phyloP scores from a whole-genome alignment of 2,888 invertebrate species.

The Netelia inedita region DNA sequence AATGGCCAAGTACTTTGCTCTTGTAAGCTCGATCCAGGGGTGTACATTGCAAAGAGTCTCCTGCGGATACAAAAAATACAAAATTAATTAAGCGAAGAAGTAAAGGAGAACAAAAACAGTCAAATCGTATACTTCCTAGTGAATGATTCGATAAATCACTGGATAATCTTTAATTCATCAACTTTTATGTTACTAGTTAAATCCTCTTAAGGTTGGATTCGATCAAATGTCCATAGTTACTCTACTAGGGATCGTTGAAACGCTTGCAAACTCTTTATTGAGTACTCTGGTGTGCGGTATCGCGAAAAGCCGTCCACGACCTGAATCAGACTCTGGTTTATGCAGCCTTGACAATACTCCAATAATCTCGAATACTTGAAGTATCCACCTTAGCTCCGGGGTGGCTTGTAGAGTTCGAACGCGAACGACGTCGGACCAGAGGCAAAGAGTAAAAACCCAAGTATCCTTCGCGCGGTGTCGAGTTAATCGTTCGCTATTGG shows the following conservation, averaged over 20 bases:
- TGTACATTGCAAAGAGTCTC: constrained; percentile 94
- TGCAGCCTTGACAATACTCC: constrained; percentile 76
- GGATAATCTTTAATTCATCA: no score
- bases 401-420: neutral
- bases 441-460: constrained; percentile 68
- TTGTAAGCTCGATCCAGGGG: constrained; percentile 98
- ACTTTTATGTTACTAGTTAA: no score
- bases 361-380: constrained; percentile 59
- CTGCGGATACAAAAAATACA: constrained; percentile 85
- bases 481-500: constrained; percentile 78
- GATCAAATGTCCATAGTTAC: no score
- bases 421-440: constrained; percentile 39
- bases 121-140: neutral
- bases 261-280: constrained; percentile 60
- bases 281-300: constrained; percentile 45
- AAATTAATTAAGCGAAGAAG: constrained; percentile 5
- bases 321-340: constrained; percentile 74
- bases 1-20: constrained; percentile 96
- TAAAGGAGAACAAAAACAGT: constrained; percentile 30
- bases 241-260: neutral
- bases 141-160: neutral
- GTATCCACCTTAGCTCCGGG: constrained; percentile 36
- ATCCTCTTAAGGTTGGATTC: no score
- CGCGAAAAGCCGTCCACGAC: constrained; percentile 70
- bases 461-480: constrained; percentile 71